Base-by-base conservation (phyloP, 23 tunicate genomes). In the Clavelina lepadiformis region DNA sequence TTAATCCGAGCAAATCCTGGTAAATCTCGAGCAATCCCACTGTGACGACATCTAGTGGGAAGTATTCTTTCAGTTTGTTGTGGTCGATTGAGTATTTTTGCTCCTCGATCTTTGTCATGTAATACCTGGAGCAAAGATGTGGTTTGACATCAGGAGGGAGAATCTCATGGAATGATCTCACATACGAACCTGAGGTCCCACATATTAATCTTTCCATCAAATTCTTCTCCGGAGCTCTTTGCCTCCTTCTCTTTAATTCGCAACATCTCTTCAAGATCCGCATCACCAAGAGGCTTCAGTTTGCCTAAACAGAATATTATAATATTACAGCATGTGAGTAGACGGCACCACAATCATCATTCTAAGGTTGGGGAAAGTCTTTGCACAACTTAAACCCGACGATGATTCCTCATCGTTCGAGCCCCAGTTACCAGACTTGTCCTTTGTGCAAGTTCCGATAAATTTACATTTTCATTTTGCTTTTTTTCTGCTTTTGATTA, bases 161-260 rank as follows among this genome's bases (percentile, higher is more conserved):
- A n/a, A n/a, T n/a, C n/a, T n/a, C n/a, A n/a, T n/a, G n/a, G n/a
- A n/a, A n/a, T n/a, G n/a, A n/a, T n/a, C n/a, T 11, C 15, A 11
- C 15, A 11, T 29, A n/a, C 57, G 27, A 33, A 88, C 96, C 82
- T 79, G 15, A 79, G 46, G 61, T 88, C 96, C 96, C 96, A 88
- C 96, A 88, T 88, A 46, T 79, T 88, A 32, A 88, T 68, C 60
- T 67, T 74, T 13, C 82, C 86, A 68, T 88, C 88, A 74, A 88
- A 88, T 37, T 73, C 68, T 37, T 70, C 82, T 18, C 78, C 78
- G 24, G 23, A 28, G 8, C 61, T 28, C 53, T 60, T 53, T 44
- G 87, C 79, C 6, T 88, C 96, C 32, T 46, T 78, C 62, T 74
- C 38, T 80, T 88, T 88, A 66, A 79, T 28, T 31, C 61, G 51